Percentiles rank a stretch among this genome's conserved stretches.
Evolutionary conservation across 23 tunicate species (phyloP).

Genomic region (Ascidia mentula): DNA sequence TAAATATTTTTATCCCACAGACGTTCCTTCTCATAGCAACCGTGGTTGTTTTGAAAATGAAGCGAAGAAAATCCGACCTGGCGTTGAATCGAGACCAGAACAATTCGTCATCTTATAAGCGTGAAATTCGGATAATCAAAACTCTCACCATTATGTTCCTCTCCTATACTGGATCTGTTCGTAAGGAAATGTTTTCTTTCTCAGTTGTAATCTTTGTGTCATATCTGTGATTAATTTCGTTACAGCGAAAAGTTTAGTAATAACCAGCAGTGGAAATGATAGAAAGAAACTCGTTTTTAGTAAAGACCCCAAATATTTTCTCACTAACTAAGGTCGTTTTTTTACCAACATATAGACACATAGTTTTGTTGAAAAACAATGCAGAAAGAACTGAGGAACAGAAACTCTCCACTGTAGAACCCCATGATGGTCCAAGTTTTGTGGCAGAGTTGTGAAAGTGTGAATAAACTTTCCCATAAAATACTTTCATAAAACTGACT

Average conservation of each 20-base stretch:
- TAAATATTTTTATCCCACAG: not conserved
- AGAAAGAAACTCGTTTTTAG: no score
- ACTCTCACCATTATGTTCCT: not conserved
- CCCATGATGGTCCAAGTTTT: not conserved
- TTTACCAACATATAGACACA: no score
- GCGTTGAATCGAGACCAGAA: not conserved
- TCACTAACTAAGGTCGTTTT: no score
- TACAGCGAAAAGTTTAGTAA: no score
- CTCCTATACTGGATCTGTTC: not conserved
- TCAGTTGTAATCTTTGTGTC: not conserved
- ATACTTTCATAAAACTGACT: no score
- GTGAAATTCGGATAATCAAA: not conserved
- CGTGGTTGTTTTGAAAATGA: not conserved
- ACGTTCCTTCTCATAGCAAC: not conserved
- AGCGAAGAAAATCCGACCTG: not conserved
- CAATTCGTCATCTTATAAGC: not conserved
- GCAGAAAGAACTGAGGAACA: no score
- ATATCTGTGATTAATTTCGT: not conserved
- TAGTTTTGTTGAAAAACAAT: no score
- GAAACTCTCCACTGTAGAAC: no score
- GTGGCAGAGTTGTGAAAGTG: no score
- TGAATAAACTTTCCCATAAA: no score
- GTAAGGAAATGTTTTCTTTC: not conserved
- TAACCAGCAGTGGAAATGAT: no score
- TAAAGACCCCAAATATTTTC: no score